A percentile compares a stretch with the other conserved stretches of the same genome.
Conservation (phyloP, 2,797 vertebrate genomes). For the Chromis chromis region DNA sequence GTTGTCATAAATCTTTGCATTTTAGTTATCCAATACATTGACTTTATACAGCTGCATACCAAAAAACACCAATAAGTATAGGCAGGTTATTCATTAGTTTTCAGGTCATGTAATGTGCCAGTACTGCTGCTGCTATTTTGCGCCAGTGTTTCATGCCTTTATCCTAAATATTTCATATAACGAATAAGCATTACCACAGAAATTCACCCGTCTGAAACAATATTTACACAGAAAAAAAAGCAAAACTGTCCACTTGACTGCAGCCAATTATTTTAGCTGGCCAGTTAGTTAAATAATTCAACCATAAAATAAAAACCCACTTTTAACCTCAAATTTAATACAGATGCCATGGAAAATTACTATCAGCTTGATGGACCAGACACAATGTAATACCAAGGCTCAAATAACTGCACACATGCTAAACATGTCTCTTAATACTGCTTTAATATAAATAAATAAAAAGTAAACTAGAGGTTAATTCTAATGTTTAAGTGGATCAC, state of each 20-base stretch:
- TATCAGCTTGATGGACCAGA: background rate
- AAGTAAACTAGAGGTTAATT: background rate
- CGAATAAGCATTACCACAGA: background rate
- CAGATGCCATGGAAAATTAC: constrained; percentile 7
- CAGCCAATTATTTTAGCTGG: background rate
- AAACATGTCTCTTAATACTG: constrained; percentile 1
- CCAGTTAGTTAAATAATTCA: background rate
- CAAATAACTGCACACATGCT: background rate
- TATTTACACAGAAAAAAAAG: background rate
- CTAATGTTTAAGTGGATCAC: background rate
- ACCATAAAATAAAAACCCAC: background rate
- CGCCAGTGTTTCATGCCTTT: too few species aligned
- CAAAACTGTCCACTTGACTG: background rate
- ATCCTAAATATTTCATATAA: too few species aligned
- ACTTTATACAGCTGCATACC: background rate
- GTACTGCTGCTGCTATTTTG: background rate
- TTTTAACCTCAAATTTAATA: constrained; percentile 16
- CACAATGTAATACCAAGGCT: constrained; percentile 14
- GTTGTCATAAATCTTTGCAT: constrained; percentile 10
- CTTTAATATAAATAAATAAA: background rate
- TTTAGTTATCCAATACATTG: background rate
- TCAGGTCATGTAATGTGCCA: background rate
- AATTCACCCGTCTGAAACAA: background rate
- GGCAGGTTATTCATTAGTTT: too few species aligned
- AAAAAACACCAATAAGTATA: background rate